Evolutionary conservation across 2,888 invertebrate species (phyloP), one percentile per base, ranked within the genome.

Genomic region (Eupithecia dodoneata): DNA sequence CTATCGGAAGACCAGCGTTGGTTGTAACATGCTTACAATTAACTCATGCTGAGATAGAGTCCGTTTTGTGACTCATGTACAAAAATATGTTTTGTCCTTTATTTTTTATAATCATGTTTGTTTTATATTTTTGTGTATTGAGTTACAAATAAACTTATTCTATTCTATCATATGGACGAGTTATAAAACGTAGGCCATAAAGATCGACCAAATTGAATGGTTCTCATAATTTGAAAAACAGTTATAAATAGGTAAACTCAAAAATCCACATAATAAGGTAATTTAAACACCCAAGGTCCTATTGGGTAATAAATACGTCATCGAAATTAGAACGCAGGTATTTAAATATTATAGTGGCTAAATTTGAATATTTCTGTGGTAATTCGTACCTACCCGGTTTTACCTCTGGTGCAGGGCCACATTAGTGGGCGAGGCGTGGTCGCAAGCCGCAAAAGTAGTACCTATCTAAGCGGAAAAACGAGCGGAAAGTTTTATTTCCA

Each of bases 351-450:
- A 67, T 7, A 44, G 45, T 67, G 42, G 67, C 45, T 44, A 10
- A 41, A 69, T 69, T 69, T 66, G 42, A 69, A 69, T 44, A 69
- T 45, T n/a, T 69, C 44, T 69, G n/a, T 44, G 45, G 67, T 45
- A 44, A 44, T 69, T 44, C n/a, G n/a, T 18, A 69, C 18, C 10
- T 44, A 69, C 63, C 30, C 7, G 30, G 63, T 69, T 69, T 66
- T n/a, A 15, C 66, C 15, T 15, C 4, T 30, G 13, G n/a, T 44
- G 44, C 67, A 69, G 42, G 67, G 67, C 44, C 67, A 18, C 15
- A 18, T 69, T 18, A 44, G 67, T 69, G 44, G 63, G 63, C 30
- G 63, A 10, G 59, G 3, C 9, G 59, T 18, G 18, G 12, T 30
- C 30, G 3, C 4, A 63, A 63, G 2, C 30, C 18, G 63, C 63